Evolutionary conservation across 2,113 vertebrate genomes (phyloP).

Genomic region (Parotia lawesii): DNA sequence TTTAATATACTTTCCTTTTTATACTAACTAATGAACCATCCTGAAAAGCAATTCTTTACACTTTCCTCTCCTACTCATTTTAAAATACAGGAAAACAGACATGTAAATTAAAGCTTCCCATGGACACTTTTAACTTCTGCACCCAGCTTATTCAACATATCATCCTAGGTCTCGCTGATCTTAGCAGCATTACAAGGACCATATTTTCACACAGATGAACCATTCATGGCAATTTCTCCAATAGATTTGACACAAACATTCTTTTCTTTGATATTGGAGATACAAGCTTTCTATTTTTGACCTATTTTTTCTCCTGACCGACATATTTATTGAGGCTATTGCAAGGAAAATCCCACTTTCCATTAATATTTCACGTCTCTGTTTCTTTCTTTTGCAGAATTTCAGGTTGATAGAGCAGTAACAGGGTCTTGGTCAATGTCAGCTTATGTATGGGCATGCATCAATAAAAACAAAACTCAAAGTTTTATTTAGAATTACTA

Average conservation of each 20-base stretch:
- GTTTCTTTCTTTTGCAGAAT: not conserved
- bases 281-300: slow-evolving; percentile 37
- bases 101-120: slow-evolving; percentile 59
- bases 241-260: slow-evolving; percentile 15
- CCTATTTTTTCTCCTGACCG: not conserved
- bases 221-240: slow-evolving; percentile 27
- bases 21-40: not conserved
- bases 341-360: slow-evolving; percentile 18
- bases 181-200: slow-evolving; percentile 37
- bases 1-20: not conserved
- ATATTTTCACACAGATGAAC: slow-evolving; percentile 46
- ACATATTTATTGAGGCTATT: slow-evolving; percentile 39
- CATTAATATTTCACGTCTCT: slow-evolving; percentile 13
- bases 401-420: not conserved
- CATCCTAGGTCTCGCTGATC: not conserved
- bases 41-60: slow-evolving; percentile 16
- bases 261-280: slow-evolving; percentile 51
- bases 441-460: not conserved
- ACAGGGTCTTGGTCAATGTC: not conserved
- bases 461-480: not conserved
- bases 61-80: not conserved
- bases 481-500: not conserved
- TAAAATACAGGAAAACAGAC: slow-evolving; percentile 18
- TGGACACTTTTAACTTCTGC: slow-evolving; percentile 20
- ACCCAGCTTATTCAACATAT: slow-evolving; percentile 12